Evolutionary conservation across 2,113 vertebrate species (phyloP).

Genomic region (Urocolius indicus): DNA sequence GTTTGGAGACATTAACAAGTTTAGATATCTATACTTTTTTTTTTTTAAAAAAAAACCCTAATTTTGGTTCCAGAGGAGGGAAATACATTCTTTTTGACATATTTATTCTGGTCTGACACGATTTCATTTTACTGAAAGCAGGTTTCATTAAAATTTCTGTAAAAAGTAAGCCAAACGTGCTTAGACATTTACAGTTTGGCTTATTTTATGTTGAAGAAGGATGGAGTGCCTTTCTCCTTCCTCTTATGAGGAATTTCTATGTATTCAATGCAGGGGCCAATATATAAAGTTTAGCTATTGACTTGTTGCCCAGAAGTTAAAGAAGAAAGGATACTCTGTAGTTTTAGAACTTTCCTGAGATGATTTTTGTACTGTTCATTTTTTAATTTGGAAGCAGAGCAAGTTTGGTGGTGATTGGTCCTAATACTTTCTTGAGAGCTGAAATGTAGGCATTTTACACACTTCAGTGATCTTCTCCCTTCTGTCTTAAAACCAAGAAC

Average conservation of each 20-base stretch:
- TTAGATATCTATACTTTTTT: neutral
- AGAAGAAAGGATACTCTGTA: neutral
- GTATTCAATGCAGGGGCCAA: fast-evolving
- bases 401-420: neutral
- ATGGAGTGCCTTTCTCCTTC: neutral
- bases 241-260: neutral
- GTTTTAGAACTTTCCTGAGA: neutral
- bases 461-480: neutral
- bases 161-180: neutral
- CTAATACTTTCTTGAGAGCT: neutral
- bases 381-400: neutral
- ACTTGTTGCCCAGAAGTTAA: neutral
- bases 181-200: neutral
- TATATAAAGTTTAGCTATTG: neutral
- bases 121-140: neutral
- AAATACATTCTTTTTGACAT: neutral
- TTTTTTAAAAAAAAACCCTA: neutral
- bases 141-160: neutral
- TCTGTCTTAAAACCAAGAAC: neutral
- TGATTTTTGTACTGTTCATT: neutral
- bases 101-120: neutral
- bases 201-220: neutral
- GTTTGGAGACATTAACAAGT: neutral
- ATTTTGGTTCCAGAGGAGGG: neutral
- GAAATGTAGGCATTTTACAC: neutral